Percentiles rank a stretch among this genome's conserved stretches.
Conservation (phyloP, 2,113 vertebrate genomes). For the Rhea pennata region DNA sequence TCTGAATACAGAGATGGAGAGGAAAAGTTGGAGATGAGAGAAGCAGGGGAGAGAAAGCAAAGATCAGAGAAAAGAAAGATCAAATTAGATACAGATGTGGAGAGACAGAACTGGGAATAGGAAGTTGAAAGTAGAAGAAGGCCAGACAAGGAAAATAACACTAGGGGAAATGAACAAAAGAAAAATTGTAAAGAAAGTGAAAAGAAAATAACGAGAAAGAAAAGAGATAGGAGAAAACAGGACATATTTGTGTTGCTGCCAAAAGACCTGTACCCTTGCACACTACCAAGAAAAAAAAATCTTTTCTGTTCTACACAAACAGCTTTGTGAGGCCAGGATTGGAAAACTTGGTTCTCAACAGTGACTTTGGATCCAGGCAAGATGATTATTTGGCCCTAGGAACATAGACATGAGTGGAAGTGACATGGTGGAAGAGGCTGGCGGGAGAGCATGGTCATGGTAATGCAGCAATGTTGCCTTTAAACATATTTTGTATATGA, state of each 20-base stretch:
- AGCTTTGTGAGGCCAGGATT: not conserved
- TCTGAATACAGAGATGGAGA: not conserved
- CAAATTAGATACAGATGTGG: not conserved
- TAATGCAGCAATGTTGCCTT: not conserved
- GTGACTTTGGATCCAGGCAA: not conserved
- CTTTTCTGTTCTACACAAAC: not conserved
- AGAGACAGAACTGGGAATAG: not conserved
- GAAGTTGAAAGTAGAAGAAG: not conserved
- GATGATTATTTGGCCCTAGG: not conserved
- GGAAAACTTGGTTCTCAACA: not conserved
- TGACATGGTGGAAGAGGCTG: not conserved
- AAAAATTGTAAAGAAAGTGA: slow-evolving; percentile 5
- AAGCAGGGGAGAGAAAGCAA: not conserved
- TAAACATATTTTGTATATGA: not conserved
- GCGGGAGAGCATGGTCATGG: not conserved
- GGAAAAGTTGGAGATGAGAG: not conserved
- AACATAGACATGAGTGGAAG: not conserved
- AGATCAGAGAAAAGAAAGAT: not conserved
- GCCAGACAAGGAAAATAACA: not conserved
- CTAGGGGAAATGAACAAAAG: slow-evolving; percentile 20
- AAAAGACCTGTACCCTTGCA: not conserved
- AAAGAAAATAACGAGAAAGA: slow-evolving; percentile 2
- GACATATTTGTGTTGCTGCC: not conserved
- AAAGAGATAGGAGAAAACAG: slow-evolving; percentile 6
- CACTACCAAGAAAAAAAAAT: not conserved